phyloP scores from a whole-genome alignment of 2,888 invertebrate genomes.

The Euplexia lucipara region DNA sequence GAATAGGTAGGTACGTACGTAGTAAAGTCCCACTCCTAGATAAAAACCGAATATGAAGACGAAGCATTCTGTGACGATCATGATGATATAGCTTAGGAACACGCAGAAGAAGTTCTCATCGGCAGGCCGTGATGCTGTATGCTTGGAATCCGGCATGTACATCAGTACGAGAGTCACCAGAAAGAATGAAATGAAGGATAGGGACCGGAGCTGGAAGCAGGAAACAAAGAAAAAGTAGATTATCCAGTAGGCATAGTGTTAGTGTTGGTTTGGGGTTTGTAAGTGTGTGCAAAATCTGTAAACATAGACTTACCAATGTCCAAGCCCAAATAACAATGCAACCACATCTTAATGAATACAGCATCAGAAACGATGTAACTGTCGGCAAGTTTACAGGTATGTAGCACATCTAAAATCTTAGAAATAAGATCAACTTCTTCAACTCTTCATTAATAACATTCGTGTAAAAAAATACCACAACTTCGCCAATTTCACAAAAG shows the following conservation, averaged over 20 bases:
- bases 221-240: neutral
- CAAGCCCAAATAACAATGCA: constrained; percentile 66
- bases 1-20: constrained; percentile 66
- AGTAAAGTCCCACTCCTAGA: constrained; percentile 64
- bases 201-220: constrained; percentile 69
- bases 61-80: constrained; percentile 67
- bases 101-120: constrained; percentile 34
- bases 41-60: constrained; percentile 61
- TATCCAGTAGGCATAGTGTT: no score
- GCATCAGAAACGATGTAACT: constrained; percentile 69
- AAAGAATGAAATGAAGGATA: constrained; percentile 67
- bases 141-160: constrained; percentile 45
- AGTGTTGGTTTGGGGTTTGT: no score
- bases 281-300: no score
- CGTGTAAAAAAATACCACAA: no score
- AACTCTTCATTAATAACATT: no score
- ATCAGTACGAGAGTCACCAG: constrained; percentile 62
- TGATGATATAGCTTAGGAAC: constrained; percentile 57
- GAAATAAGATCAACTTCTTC: neutral
- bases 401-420: constrained; percentile 39
- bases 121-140: constrained; percentile 1
- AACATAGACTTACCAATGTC: constrained; percentile 71
- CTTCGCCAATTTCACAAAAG: no score
- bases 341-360: constrained; percentile 72
- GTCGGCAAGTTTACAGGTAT: constrained; percentile 69